Base-by-base conservation (phyloP, 2,888 invertebrate genomes). In the Drosophila prolongata region DNA sequence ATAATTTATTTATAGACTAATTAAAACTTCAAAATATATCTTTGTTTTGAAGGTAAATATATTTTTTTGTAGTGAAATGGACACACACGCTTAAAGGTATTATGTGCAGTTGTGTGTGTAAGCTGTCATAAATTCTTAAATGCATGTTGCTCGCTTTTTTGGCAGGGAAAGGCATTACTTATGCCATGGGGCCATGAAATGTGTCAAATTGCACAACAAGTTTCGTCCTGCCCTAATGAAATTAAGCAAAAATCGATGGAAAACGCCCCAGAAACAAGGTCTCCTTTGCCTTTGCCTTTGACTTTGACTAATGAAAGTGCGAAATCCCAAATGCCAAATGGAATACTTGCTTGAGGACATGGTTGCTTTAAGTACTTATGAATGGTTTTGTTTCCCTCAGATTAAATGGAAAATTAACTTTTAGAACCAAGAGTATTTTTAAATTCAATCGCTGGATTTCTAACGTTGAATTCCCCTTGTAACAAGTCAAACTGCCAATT, bases 231-330 rank as follows among this genome's bases (percentile, higher is more conserved):
- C 58, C 56, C 57, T 70, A 80, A 79, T 73, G 77, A 76, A 77
- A 83, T 83, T 65, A 42, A 52, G 54, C 58, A 57, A 80, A 77
- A 80, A 82, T 83, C 83, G 83, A 80, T 49, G 49, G 10, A 34
- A n/a, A 47, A 34, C 30, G 14, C 47, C 47, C 30, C 47, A 30
- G 47, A 47, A 47, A 47, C 14, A 35, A 16, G 80, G 60, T 52
- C 62, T 49, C 16, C 73, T 40, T 57, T 30, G 74, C 16, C 73
- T 40, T 57, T 30, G 74, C 60, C 71, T 77, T 73, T 71, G 81
- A 81, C 83, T 81, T 83, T 79, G 80, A 80, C 83, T 79, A 83
- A 81, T 83, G 79, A 79, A 83, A 83, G 83, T 80, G 67, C 66
- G 37, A 19, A 13, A 14, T 16, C 35, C 9, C 11, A 9, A 14